Conservation (phyloP, 2,888 invertebrate species). For the Pseudeuparius sepicola region DNA sequence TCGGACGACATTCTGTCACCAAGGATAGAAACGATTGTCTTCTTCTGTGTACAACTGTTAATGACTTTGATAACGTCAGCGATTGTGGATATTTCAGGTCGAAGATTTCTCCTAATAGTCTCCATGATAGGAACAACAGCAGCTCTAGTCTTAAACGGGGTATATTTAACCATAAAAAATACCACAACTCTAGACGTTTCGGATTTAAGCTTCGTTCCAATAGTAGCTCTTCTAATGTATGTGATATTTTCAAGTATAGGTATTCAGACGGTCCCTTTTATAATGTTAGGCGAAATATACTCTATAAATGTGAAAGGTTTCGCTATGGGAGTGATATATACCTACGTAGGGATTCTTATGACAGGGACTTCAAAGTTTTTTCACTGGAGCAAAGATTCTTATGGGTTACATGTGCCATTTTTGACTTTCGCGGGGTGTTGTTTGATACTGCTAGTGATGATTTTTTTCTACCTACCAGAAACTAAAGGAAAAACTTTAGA, state of each 20-base stretch:
- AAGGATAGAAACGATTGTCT: constrained; percentile 28
- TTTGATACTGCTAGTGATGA: constrained; percentile 35
- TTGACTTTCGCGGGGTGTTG: constrained; percentile 38
- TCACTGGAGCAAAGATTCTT: constrained; percentile 34
- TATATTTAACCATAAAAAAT: constrained; percentile 39
- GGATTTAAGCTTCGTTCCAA: constrained; percentile 37
- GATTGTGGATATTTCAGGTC: constrained; percentile 46
- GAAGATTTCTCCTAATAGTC: constrained; percentile 42
- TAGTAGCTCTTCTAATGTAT: constrained; percentile 39
- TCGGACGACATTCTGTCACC: constrained; percentile 37
- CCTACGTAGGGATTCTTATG: constrained; percentile 41
- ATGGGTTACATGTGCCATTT: constrained; percentile 40
- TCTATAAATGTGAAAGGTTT: constrained; percentile 45
- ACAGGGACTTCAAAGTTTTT: constrained; percentile 41
- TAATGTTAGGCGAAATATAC: constrained; percentile 45
- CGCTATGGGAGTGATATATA: constrained; percentile 45
- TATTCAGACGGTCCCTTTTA: constrained; percentile 42
- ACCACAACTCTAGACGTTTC: constrained; percentile 32
- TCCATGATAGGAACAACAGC: constrained; percentile 40
- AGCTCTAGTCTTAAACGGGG: constrained; percentile 34
- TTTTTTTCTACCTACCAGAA: constrained; percentile 39
- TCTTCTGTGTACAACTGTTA: constrained; percentile 43
- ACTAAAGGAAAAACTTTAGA: constrained; percentile 43
- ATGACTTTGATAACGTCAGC: constrained; percentile 47
- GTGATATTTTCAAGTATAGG: constrained; percentile 42